These are phyloP conservation scores for Siderastrea siderea DNA, from an alignment of 92 coral and sea anemone genomes.

Conservation along the genomic window DNA sequence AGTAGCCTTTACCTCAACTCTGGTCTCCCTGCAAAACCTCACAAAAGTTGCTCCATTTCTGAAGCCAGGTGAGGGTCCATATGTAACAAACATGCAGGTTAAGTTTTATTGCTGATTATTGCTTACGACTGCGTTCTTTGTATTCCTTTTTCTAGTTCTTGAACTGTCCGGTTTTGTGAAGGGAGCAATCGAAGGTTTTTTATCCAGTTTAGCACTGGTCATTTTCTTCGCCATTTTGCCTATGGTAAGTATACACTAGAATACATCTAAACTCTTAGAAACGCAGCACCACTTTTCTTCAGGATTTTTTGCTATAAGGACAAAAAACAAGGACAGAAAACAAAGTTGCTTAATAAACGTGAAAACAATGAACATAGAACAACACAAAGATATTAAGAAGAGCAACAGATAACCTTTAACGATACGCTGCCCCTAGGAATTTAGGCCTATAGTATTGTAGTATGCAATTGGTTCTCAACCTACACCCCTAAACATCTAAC, in stretches of 20 bases:
- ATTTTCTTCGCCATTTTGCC: constrained; percentile 93
- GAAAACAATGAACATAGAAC: too few relatives aligned
- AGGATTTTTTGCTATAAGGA: too few relatives aligned
- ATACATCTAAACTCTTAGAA: neutral
- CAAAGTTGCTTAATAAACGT: too few relatives aligned
- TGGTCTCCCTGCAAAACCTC: constrained; percentile 83
- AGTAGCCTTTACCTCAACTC: constrained; percentile 82
- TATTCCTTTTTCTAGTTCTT: constrained; percentile 67
- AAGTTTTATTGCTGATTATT: neutral
- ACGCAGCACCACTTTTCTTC: too few relatives aligned
- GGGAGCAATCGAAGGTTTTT: constrained; percentile 89
- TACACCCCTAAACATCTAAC: too few relatives aligned
- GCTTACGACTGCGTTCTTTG: neutral
- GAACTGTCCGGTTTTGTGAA: constrained; percentile 66
- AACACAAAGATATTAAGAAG: too few relatives aligned
- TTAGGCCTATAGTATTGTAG: too few relatives aligned
- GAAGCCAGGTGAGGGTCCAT: constrained; percentile 62
- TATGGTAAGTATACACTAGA: constrained; percentile 68
- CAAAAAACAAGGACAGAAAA: too few relatives aligned
- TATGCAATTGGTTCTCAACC: too few relatives aligned
- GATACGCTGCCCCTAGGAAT: too few relatives aligned
- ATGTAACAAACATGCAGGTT: neutral
- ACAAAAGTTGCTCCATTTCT: constrained; percentile 74
- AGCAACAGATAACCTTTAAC: too few relatives aligned
- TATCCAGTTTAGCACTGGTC: constrained; percentile 77